Evolutionary conservation across 2,888 invertebrate genomes (phyloP), one percentile per base, ranked within the genome.

Genomic region (Trisateles emortualis): DNA sequence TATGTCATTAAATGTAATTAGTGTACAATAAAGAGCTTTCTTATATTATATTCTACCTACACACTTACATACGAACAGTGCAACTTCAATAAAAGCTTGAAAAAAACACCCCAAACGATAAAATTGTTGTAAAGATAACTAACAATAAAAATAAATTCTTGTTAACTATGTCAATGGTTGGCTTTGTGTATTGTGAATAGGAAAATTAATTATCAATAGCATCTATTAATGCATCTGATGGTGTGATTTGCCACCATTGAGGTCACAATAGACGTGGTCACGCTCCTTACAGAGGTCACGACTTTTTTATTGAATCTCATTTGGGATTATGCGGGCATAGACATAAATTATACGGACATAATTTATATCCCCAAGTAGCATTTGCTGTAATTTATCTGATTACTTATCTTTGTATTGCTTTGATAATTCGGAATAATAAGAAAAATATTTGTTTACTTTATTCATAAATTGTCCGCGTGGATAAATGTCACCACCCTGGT

Each of bases 281-380:
- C 75, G 72, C 65, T 62, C 46, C 51, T 26, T 53, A 61, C 72
- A 59, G 79, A 79, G 86, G 86, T 86, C 85, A 79, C 72, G 80
- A 75, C 77, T 84, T 88, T 86, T 90, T 89, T 87, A 89, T 89
- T 88, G 81, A 79, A 82, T 82, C 74, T 77, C 67, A 83, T 86
- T 81, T 70, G 62, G 68, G 63, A 78, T 78, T 81, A 90, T 90
- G 89, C 90, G 90, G 90, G 90, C 64, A 50, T 51, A 52, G 63
- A 68, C 50, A 51, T 59, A 55, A 62, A 71, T 71, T 52, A 33
- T 45, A 45, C 32, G 38, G 64, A 59, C 45, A 64, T 59, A 69
- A 71, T 8, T 64, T 68, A 60, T 51, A 55, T 50, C 48, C 40
- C 36, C 29, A 59, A 43, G 32, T 33, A 32, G 8, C 16, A 40